Evolutionary conservation across 2,797 vertebrate genomes (phyloP), one percentile per base, ranked within the genome.

Genomic region (Danio choprae): DNA sequence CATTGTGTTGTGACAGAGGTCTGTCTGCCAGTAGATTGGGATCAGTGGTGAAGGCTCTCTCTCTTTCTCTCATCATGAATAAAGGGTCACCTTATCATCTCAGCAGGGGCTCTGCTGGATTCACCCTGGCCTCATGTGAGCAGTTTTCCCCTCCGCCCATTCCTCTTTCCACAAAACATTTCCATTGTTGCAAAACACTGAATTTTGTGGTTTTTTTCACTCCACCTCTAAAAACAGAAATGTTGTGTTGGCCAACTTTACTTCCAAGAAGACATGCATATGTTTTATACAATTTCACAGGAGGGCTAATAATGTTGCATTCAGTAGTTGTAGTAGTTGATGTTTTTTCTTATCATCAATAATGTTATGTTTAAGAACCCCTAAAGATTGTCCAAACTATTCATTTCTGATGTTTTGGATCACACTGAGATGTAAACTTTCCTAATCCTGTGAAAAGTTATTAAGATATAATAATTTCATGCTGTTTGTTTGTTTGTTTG

Each of bases 41-140:
- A 86, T 83, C 85, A 86, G 81, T 46, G 53, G 51, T 38, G 64
- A 74, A 55, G 79, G 62, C 58, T 40, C 62, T n/a, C n/a, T n/a
- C 29, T 29, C 29, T 29, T 29, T 29, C 69, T 82, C 69, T 82
- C 59, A 55, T 60, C 15, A 60, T 6, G 72, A 59, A 82, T 86
- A 84, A 86, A 74, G 69, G n/a, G 63, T 50, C 51, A 73, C 59
- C 76, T 88, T 86, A 88, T 88, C 84, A 84, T 72, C 87, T 84
- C 84, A 69, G 82, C 82, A 75, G 79, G 87, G 79, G 83, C 65
- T 77, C 70, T 81, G 69, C 53, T 73, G 81, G 83, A 86, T 83
- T 81, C 83, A 70, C 67, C 71, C 60, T 74, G 60, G 56, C 81
- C 68, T 72, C 51, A 75, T 41, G 41, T 59, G 58, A 48, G 62